Conservation (phyloP, 2,888 invertebrate species). For the Pyralis farinalis region DNA sequence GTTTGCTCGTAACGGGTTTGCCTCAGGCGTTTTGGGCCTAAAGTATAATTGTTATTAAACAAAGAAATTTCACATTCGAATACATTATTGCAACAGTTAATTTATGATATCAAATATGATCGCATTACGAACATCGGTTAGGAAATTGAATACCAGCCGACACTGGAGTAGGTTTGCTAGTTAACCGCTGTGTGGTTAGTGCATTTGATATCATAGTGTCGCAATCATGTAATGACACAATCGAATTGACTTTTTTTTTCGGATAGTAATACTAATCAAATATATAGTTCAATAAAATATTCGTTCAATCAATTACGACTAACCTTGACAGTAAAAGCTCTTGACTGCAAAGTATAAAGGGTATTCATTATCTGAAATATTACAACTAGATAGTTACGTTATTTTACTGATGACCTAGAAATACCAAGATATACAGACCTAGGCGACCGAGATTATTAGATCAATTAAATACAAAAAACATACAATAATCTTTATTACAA, state of each 20-base stretch:
- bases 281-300: conserved; percentile 23
- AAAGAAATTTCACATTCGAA: conserved; percentile 27
- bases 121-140: conserved; percentile 54
- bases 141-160: conserved; percentile 53
- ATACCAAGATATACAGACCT: too few species aligned
- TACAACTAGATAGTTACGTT: background rate
- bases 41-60: conserved; percentile 24
- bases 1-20: conserved; percentile 13
- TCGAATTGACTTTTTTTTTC: conserved; percentile 32
- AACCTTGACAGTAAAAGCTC: background rate
- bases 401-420: too few species aligned
- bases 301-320: conserved; percentile 8
- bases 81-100: conserved; percentile 39
- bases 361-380: conserved; percentile 1
- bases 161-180: conserved; percentile 30
- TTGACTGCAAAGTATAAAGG: background rate
- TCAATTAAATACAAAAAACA: too few species aligned
- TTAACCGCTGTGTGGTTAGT: conserved; percentile 59
- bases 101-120: conserved; percentile 55
- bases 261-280: conserved; percentile 30
- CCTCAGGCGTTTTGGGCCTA: conserved; percentile 16
- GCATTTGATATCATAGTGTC: conserved; percentile 55
- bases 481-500: too few species aligned
- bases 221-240: conserved; percentile 47
- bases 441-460: too few species aligned